Conservation (phyloP, 1,140 invertebrate genomes). For the Sitodiplosis mosellana region DNA sequence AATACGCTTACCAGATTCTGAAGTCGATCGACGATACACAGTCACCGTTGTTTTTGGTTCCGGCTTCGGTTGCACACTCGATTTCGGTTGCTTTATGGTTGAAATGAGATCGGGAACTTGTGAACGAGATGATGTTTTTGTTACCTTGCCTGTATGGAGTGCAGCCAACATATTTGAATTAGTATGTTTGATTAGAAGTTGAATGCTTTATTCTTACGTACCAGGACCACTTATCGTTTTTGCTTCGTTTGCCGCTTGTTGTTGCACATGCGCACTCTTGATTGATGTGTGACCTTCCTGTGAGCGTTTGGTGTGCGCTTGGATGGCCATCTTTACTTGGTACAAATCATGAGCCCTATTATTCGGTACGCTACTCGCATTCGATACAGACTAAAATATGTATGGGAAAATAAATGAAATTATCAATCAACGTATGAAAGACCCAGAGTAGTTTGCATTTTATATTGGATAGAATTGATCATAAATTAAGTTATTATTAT, state of each 20-base stretch:
- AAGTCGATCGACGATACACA: too few relatives aligned
- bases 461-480: too few relatives aligned
- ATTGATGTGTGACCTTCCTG: neutral
- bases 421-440: too few relatives aligned
- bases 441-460: too few relatives aligned
- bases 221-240: neutral
- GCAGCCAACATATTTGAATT: neutral
- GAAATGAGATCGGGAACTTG: constrained; percentile 3
- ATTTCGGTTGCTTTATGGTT: neutral
- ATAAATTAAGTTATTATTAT: too few relatives aligned
- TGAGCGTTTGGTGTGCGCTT: constrained; percentile 26
- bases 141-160: constrained; percentile 4
- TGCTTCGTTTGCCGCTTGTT: neutral
- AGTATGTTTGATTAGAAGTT: too few relatives aligned
- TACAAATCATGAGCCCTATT: constrained; percentile 32
- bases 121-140: constrained; percentile 17
- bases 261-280: neutral
- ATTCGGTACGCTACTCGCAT: constrained; percentile 11
- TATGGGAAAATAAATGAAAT: too few relatives aligned
- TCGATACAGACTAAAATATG: constrained; percentile 1
- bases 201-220: too few relatives aligned
- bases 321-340: constrained; percentile 36
- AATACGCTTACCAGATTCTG: neutral
- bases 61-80: too few relatives aligned
- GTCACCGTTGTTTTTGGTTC: too few relatives aligned